Evolutionary conservation across 1,140 invertebrate species (phyloP).

Genomic region (Proctacanthus coquilletti): DNA sequence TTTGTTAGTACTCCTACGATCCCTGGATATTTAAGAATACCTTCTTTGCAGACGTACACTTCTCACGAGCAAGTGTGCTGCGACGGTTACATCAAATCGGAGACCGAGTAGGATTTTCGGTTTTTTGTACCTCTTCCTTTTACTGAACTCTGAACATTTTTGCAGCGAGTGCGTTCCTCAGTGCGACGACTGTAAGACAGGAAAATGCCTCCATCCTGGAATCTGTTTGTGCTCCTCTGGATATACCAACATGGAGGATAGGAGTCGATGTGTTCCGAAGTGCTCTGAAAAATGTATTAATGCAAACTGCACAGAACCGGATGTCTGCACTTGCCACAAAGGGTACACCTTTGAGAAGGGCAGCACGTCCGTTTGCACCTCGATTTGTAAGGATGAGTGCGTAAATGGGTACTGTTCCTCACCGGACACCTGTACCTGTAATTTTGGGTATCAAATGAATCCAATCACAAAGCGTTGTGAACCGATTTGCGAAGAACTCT

Average conservation of each 20-base stretch:
- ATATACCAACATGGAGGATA: slow-evolving; percentile 14
- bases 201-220: slow-evolving; percentile 15
- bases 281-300: slow-evolving; percentile 25
- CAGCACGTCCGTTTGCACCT: slow-evolving; percentile 9
- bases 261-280: slow-evolving; percentile 13
- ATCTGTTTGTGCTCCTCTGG: slow-evolving; percentile 16
- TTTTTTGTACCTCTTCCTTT: too few relatives aligned
- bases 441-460: slow-evolving; percentile 34
- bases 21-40: too few relatives aligned
- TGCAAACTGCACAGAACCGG: slow-evolving; percentile 30
- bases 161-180: slow-evolving; percentile 14
- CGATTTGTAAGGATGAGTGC: slow-evolving; percentile 33
- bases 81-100: too few relatives aligned
- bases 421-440: slow-evolving; percentile 38
- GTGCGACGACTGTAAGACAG: slow-evolving; percentile 16
- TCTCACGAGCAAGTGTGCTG: too few relatives aligned
- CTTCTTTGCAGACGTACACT: too few relatives aligned
- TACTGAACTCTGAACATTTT: too few relatives aligned
- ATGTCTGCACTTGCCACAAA: slow-evolving; percentile 23
- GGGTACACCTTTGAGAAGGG: slow-evolving; percentile 12
- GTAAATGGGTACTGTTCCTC: slow-evolving; percentile 36
- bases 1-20: too few relatives aligned
- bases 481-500: slow-evolving; percentile 38
- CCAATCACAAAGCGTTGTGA: slow-evolving; percentile 26
- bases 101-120: too few relatives aligned